Evolutionary conservation across 2,113 vertebrate species (phyloP).

Genomic region (Panurus biarmicus): DNA sequence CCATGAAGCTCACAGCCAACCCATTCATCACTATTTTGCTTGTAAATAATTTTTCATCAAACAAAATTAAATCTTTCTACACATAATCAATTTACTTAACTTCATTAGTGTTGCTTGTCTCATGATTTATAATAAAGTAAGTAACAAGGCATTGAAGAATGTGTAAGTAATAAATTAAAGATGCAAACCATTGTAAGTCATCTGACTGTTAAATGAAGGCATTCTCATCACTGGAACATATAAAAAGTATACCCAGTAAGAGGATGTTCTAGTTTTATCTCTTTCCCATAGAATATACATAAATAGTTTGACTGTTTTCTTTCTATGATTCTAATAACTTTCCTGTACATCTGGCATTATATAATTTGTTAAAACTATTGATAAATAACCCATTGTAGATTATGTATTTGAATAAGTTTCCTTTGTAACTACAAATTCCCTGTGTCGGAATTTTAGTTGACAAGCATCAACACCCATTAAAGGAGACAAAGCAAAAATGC

Average conservation of each 20-base stretch:
- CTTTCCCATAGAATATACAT: not conserved
- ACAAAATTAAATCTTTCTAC: not conserved
- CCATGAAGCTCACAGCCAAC: not conserved
- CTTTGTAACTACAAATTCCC: not conserved
- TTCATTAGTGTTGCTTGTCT: not conserved
- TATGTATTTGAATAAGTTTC: not conserved
- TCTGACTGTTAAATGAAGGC: not conserved
- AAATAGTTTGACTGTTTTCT: not conserved
- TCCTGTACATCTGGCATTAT: not conserved
- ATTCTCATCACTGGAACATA: not conserved
- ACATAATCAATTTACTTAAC: not conserved
- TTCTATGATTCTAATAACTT: not conserved
- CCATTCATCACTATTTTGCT: not conserved
- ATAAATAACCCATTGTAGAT: not conserved
- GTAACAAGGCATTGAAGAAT: not conserved
- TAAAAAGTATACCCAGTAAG: not conserved
- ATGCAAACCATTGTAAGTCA: not conserved
- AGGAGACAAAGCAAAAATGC: not conserved
- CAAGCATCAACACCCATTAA: not conserved
- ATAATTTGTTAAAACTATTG: not conserved
- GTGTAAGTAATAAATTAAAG: not conserved
- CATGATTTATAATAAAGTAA: not conserved
- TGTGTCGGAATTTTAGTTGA: not conserved
- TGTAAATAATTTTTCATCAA: not conserved
- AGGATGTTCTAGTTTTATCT: not conserved